These are phyloP conservation scores for Orchesellides sinensis DNA, from an alignment of 2,888 invertebrate genomes.

Conservation along the genomic window DNA sequence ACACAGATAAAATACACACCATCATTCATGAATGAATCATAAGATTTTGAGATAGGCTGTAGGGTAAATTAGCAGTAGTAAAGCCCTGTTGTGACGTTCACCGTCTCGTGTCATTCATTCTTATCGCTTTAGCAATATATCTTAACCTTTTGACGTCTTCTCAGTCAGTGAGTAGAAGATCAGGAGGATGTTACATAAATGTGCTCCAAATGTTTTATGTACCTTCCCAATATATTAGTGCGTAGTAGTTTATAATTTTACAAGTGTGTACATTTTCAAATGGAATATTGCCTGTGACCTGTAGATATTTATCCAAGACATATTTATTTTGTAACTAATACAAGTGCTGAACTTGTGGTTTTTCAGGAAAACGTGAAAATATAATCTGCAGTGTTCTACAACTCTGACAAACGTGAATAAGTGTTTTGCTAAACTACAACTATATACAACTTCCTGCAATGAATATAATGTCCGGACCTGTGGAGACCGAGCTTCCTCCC, in stretches of 20 bases:
- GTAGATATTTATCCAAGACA: too few relatives aligned
- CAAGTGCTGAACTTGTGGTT: background rate
- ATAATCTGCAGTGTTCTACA: constrained; percentile 11
- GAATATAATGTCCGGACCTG: constrained; percentile 72
- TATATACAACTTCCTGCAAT: too few relatives aligned
- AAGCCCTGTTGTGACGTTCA: constrained; percentile 46
- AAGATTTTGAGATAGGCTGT: background rate
- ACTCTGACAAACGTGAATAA: too few relatives aligned
- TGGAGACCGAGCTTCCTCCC: constrained; percentile 74
- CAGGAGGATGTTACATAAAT: background rate
- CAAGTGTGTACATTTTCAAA: too few relatives aligned
- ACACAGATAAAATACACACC: background rate
- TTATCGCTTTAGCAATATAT: too few relatives aligned
- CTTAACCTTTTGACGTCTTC: constrained; percentile 25
- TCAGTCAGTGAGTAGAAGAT: too few relatives aligned
- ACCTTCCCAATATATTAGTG: too few relatives aligned
- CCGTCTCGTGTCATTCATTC: constrained; percentile 59
- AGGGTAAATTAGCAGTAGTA: background rate
- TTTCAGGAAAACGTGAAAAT: background rate
- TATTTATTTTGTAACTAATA: too few relatives aligned
- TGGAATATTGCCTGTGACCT: too few relatives aligned
- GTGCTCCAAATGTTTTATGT: background rate
- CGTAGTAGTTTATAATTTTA: too few relatives aligned
- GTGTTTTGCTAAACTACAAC: too few relatives aligned
- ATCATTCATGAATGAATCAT: constrained; percentile 56